Evolutionary conservation across 2,797 vertebrate genomes (phyloP).

Genomic region (Tinamus major): DNA sequence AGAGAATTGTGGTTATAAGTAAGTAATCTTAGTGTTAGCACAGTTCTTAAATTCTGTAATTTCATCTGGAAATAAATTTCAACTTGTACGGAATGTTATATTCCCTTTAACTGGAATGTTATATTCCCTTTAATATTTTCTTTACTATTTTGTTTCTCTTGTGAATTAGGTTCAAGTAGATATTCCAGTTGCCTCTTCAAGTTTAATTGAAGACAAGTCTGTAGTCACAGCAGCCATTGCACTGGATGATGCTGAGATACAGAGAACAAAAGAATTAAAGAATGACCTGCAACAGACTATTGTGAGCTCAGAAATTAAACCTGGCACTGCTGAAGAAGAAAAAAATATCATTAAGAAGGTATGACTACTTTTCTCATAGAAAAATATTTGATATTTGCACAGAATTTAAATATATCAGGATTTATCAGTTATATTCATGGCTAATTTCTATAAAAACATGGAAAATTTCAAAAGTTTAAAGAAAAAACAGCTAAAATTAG

Average conservation of each 20-base stretch:
- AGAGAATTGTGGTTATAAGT: neutral
- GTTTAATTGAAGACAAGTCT: slow-evolving; percentile 53
- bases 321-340: slow-evolving; percentile 80
- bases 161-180: slow-evolving; percentile 69
- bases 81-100: neutral
- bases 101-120: neutral
- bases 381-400: neutral
- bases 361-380: neutral
- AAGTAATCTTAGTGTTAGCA: neutral
- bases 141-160: neutral
- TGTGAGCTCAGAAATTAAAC: slow-evolving; percentile 75
- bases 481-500: no score
- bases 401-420: neutral
- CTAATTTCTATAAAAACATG: no score
- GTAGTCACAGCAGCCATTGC: neutral
- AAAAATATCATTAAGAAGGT: slow-evolving; percentile 81
- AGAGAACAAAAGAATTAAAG: slow-evolving; percentile 36
- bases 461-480: no score
- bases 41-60: neutral
- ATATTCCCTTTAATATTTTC: neutral
- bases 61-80: neutral
- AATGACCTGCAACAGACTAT: slow-evolving; percentile 73
- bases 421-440: neutral
- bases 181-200: slow-evolving; percentile 60
- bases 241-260: slow-evolving; percentile 30